Conservation (phyloP, 2,888 invertebrate genomes). For the Pocota personata region DNA sequence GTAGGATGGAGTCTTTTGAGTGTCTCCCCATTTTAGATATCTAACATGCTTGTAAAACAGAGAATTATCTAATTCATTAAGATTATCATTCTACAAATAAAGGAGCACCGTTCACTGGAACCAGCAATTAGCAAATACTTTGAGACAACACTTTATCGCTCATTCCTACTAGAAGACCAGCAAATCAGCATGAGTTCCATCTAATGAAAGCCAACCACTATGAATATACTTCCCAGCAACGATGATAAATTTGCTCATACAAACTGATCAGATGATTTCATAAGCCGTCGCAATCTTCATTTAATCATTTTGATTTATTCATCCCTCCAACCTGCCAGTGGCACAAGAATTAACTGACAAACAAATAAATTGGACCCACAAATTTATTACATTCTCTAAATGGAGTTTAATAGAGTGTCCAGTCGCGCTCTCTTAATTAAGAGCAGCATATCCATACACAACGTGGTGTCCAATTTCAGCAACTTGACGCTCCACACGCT, state of each 20-base stretch:
- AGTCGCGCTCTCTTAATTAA: conserved; percentile 34
- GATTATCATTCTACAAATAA: too few species aligned
- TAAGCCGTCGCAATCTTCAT: neutral
- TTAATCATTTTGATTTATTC: conserved; percentile 53
- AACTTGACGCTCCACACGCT: conserved; percentile 46
- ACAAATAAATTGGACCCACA: conserved; percentile 44
- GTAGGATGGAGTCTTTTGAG: too few species aligned
- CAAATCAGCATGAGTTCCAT: too few species aligned
- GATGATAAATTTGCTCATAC: neutral
- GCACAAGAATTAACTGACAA: conserved; percentile 28
- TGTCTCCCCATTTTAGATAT: too few species aligned
- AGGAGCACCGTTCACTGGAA: too few species aligned
- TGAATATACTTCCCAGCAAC: neutral
- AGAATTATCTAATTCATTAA: too few species aligned
- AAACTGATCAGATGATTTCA: conserved; percentile 7
- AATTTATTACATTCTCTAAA: conserved; percentile 29
- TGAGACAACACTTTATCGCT: too few species aligned
- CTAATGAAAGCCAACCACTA: too few species aligned
- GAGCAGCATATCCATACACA: conserved; percentile 3
- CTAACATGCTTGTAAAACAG: too few species aligned
- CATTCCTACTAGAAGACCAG: too few species aligned
- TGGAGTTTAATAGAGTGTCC: conserved; percentile 30
- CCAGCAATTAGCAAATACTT: too few species aligned
- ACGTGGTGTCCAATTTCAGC: conserved; percentile 38
- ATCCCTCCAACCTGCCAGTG: conserved; percentile 10